Evolutionary conservation across 1,140 invertebrate genomes (phyloP).

Genomic region (Drosophila insularis): DNA sequence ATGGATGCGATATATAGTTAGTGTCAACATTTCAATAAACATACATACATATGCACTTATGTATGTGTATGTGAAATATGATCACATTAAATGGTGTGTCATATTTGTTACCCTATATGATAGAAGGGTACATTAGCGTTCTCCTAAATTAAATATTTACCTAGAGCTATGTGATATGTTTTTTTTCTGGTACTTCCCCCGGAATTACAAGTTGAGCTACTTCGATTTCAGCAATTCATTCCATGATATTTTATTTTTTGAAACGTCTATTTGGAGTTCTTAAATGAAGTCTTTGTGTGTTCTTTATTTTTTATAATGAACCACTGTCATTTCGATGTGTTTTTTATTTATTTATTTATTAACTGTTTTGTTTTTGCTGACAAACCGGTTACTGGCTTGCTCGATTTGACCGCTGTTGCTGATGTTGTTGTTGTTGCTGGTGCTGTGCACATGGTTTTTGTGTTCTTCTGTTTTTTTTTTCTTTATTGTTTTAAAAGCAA

Average conservation of each 20-base stretch:
- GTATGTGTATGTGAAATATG: background rate
- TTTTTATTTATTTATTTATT: slow-evolving; percentile 46
- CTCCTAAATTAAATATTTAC: background rate
- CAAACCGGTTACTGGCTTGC: slow-evolving; percentile 60
- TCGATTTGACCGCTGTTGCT: slow-evolving; percentile 50
- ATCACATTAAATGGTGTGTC: background rate
- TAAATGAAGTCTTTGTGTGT: background rate
- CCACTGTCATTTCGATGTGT: slow-evolving; percentile 63
- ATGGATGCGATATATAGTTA: no score
- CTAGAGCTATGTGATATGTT: background rate
- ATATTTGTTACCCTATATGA: background rate
- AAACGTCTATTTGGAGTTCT: background rate
- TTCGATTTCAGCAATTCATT: background rate
- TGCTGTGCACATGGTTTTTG: slow-evolving; percentile 52
- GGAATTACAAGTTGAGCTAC: background rate
- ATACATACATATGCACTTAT: background rate
- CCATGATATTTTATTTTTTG: background rate
- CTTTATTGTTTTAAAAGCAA: slow-evolving; percentile 21
- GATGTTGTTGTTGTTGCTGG: background rate
- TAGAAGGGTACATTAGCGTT: background rate
- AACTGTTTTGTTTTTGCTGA: slow-evolving; percentile 51
- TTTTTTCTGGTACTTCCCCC: background rate
- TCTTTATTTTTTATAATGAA: slow-evolving; percentile 42
- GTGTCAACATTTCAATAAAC: no score
- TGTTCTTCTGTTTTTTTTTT: slow-evolving; percentile 29